phyloP scores from a whole-genome alignment of 2,113 vertebrate species.

The Petrocephalus microphthalmus region DNA sequence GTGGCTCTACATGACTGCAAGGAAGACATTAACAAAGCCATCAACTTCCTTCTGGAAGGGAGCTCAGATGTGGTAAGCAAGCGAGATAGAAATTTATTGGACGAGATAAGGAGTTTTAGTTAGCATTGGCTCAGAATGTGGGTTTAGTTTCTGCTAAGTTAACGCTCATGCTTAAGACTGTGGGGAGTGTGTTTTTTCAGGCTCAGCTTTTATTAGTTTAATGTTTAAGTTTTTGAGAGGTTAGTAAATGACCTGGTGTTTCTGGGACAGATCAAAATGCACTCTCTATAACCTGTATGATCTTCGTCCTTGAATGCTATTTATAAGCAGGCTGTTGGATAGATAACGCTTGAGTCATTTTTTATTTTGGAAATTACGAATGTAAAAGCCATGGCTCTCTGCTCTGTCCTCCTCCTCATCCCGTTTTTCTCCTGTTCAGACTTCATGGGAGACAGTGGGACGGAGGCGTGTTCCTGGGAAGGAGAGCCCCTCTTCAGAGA shows the following conservation, averaged over 20 bases:
- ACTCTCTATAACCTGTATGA: background rate
- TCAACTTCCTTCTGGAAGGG: slow-evolving; percentile 88
- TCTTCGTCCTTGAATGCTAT: background rate
- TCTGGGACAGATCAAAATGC: background rate
- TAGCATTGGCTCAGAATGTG: background rate
- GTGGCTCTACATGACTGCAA: slow-evolving; percentile 92
- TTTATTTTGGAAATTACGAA: background rate
- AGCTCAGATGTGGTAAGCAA: slow-evolving; percentile 72
- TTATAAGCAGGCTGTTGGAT: background rate
- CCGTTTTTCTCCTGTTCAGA: slow-evolving; percentile 53
- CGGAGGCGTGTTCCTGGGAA: slow-evolving; percentile 88
- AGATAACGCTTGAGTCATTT: background rate
- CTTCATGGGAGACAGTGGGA: slow-evolving; percentile 94
- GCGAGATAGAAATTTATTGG: background rate
- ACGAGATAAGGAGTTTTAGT: background rate
- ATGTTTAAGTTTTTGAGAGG: background rate
- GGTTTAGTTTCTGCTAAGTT: background rate
- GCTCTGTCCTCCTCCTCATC: background rate
- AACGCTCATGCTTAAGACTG: background rate
- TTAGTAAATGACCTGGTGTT: background rate
- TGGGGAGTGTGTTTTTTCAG: background rate
- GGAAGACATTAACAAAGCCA: slow-evolving; percentile 89
- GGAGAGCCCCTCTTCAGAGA: slow-evolving; percentile 72
- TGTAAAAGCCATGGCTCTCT: background rate
- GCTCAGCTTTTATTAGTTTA: background rate